These are phyloP conservation scores for Microcebus ravelobensis DNA, from an alignment of 2,113 vertebrate species.

Conservation along the genomic window DNA sequence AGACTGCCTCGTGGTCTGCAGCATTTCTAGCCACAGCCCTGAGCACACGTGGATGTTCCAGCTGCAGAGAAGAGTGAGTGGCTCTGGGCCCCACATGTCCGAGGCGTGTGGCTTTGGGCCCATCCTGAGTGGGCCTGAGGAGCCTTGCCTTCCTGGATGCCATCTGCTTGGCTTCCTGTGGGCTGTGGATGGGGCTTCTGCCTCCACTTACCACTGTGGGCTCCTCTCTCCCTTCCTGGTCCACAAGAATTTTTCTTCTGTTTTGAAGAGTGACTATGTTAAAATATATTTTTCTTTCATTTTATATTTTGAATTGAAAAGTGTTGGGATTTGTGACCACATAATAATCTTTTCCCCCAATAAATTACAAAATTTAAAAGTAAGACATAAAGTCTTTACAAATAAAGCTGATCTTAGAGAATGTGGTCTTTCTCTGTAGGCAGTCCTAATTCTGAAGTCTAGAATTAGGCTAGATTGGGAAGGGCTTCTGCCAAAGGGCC, in stretches of 20 bases:
- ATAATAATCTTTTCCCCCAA: not conserved
- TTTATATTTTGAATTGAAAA: not conserved
- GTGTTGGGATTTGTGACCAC: not conserved
- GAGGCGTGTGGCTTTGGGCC: not conserved
- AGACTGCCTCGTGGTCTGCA: fast-evolving
- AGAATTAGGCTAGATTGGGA: not conserved
- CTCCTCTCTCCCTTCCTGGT: not conserved
- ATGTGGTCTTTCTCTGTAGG: not conserved
- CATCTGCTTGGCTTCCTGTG: not conserved
- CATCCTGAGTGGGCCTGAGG: not conserved
- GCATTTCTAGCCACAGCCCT: not conserved
- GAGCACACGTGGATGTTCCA: not conserved
- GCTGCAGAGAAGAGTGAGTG: not conserved
- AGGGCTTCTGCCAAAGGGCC: not conserved
- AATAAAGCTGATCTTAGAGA: not conserved
- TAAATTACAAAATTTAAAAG: not conserved
- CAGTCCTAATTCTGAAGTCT: not conserved
- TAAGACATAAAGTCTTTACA: no score
- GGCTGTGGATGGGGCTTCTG: not conserved
- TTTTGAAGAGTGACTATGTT: not conserved
- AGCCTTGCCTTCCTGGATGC: not conserved
- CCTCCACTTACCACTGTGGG: not conserved
- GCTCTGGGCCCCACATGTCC: no score
- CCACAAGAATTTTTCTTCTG: not conserved
- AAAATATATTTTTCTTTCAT: not conserved